phyloP scores from a whole-genome alignment of 2,113 vertebrate species.

The Cottus gobio region DNA sequence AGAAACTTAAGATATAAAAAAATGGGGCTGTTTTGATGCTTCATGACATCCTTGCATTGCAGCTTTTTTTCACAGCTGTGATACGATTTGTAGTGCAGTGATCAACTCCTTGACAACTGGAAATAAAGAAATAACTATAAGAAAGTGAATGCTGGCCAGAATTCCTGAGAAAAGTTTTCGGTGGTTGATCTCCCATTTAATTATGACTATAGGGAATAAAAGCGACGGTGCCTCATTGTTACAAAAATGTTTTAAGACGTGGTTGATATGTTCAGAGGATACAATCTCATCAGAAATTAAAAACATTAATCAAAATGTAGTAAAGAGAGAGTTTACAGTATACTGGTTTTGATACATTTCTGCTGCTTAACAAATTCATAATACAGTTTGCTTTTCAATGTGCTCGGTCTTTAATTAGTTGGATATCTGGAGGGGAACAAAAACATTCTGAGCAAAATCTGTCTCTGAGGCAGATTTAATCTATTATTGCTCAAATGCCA shows the following conservation, averaged over 20 bases:
- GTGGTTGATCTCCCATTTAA: slow-evolving; percentile 11
- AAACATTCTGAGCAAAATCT: slow-evolving; percentile 35
- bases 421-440: slow-evolving; percentile 28
- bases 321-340: neutral
- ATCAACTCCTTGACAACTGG: slow-evolving; percentile 1
- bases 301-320: slow-evolving; percentile 7
- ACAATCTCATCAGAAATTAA: neutral
- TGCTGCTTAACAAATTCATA: neutral
- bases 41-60: neutral
- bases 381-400: slow-evolving; percentile 5
- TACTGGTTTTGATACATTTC: neutral
- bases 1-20: neutral
- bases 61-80: slow-evolving; percentile 2
- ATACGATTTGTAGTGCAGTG: slow-evolving; percentile 6
- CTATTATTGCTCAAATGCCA: neutral
- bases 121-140: slow-evolving; percentile 6
- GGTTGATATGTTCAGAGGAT: neutral
- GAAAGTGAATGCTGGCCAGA: neutral
- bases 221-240: neutral
- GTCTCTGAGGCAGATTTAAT: slow-evolving; percentile 28
- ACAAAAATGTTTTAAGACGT: neutral
- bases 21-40: neutral
- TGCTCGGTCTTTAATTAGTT: slow-evolving; percentile 50
- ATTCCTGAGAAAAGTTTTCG: slow-evolving; percentile 16
- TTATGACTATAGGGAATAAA: slow-evolving; percentile 1